Evolutionary conservation across 2,113 vertebrate species (phyloP).

Genomic region (Syngnathus floridae): DNA sequence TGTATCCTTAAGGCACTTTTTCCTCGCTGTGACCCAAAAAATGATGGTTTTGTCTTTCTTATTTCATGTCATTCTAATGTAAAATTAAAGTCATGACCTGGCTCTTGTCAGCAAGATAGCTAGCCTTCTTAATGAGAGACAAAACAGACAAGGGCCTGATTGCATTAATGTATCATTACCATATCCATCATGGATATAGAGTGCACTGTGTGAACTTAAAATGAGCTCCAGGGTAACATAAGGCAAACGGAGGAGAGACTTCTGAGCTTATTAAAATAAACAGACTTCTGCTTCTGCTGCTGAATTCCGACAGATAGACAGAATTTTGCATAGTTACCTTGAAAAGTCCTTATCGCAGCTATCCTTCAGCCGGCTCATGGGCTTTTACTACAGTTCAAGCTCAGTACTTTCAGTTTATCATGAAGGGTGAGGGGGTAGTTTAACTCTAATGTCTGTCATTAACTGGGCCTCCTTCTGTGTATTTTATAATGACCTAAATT

Average conservation of each 20-base stretch:
- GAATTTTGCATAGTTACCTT: constrained; percentile 57
- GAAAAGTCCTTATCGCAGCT: constrained; percentile 61
- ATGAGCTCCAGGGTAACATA: constrained; percentile 54
- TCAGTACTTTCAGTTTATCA: constrained; percentile 56
- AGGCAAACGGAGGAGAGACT: constrained; percentile 63
- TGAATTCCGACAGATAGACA: constrained; percentile 61
- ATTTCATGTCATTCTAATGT: constrained; percentile 35
- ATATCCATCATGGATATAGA: constrained; percentile 59
- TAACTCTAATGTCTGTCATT: constrained; percentile 39
- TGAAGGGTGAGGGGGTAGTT: constrained; percentile 33
- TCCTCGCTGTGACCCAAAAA: constrained; percentile 19
- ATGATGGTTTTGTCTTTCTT: constrained; percentile 16
- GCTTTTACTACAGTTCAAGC: constrained; percentile 59
- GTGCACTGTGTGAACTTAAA: constrained; percentile 60
- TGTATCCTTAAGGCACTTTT: constrained; percentile 4
- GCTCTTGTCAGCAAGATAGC: constrained; percentile 60
- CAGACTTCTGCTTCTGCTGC: constrained; percentile 67
- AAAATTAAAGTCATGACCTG: constrained; percentile 48
- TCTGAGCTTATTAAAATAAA: constrained; percentile 69
- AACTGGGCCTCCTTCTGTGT: constrained; percentile 33
- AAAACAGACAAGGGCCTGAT: constrained; percentile 63
- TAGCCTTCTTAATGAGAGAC: constrained; percentile 59
- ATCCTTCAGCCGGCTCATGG: constrained; percentile 59
- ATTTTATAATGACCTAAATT: neutral
- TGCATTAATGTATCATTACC: constrained; percentile 66